Evolutionary conservation across 2,113 vertebrate genomes (phyloP), one percentile per base, ranked within the genome.

Genomic region (Caloenas nicobarica): DNA sequence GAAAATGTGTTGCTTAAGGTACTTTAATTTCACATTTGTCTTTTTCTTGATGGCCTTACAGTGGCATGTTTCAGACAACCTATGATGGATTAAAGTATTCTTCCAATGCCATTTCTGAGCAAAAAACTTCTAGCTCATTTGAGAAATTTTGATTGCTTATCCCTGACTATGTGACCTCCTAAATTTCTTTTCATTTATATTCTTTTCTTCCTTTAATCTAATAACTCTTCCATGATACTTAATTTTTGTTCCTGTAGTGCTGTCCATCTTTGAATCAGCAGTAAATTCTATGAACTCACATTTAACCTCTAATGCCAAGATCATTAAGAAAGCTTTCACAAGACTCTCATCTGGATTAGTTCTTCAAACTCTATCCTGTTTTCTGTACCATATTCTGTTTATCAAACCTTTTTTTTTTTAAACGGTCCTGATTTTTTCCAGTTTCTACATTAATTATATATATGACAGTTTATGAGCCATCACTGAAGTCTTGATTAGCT

Each of bases 401-500:
- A 44, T 69, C 29, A 77, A 57, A 8, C 13, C 5, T 21, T 44
- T 58, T 72, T 5, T 57, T 65, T 74, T 69, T 44, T 56, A 34
- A 46, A 3, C 4, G 5, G 8, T 40, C 3, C 1, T 44, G 0
- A 1, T 65, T 29, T 60, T 58, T 62, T 33, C 7, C 22, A 29
- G 3, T 73, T 71, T 64, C 38, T 60, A 33, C 25, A 64, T 54
- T 81, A 54, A 25, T 58, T 40, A 44, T 5, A 2, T 0, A 13
- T 42, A 26, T 3, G 4, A 14, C 15, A 46, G 9, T 48, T 86
- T 57, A 56, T 71, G 14, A 79, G 2, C 21, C 3, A 15, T 18
- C 60, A 31, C 1, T 42, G 26, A 76, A 36, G 2, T 13, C 28
- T 60, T 7, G 1, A 22, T 26, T 38, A 72, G 13, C 79, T 26